phyloP scores from a whole-genome alignment of 2,888 invertebrate species.

The Hirtodrosophila duncani region DNA sequence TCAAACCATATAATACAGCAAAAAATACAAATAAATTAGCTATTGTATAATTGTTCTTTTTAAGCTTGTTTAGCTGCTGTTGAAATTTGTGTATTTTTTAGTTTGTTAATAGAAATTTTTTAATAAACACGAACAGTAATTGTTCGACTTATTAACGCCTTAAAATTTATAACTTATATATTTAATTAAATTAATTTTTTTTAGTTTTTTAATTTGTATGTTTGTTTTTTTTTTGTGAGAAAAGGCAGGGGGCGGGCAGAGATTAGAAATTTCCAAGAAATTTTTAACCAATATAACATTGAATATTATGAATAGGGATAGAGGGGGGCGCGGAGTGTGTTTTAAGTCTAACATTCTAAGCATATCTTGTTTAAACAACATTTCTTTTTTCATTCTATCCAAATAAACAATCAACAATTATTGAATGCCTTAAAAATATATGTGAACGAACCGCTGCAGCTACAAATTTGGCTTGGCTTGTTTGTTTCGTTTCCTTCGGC shows the following conservation, averaged over 20 bases:
- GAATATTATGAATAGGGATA: neutral
- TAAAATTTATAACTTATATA: no score
- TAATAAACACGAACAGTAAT: no score
- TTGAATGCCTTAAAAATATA: conserved; percentile 28
- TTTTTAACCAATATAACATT: conserved; percentile 37
- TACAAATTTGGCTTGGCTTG: conserved; percentile 56
- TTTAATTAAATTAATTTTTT: conserved; percentile 21
- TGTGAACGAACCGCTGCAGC: conserved; percentile 30
- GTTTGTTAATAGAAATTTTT: conserved; percentile 20
- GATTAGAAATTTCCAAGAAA: conserved; percentile 54
- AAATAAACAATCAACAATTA: conserved; percentile 61
- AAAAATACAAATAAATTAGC: no score
- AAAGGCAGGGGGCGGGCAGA: neutral
- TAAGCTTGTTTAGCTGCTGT: conserved; percentile 39
- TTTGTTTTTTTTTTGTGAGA: conserved; percentile 32
- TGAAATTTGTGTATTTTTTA: conserved; percentile 5
- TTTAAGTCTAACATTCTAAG: conserved; percentile 24
- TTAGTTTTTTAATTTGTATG: conserved; percentile 8
- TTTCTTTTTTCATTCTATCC: conserved; percentile 30
- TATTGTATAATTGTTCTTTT: conserved; percentile 35
- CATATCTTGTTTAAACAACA: neutral
- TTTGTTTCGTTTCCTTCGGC: conserved; percentile 21
- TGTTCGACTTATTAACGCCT: no score
- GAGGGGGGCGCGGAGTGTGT: neutral
- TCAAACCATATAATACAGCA: no score